Evolutionary conservation across 2,797 vertebrate genomes (phyloP), one percentile per base, ranked within the genome.

Genomic region (Sylvilagus floridanus): DNA sequence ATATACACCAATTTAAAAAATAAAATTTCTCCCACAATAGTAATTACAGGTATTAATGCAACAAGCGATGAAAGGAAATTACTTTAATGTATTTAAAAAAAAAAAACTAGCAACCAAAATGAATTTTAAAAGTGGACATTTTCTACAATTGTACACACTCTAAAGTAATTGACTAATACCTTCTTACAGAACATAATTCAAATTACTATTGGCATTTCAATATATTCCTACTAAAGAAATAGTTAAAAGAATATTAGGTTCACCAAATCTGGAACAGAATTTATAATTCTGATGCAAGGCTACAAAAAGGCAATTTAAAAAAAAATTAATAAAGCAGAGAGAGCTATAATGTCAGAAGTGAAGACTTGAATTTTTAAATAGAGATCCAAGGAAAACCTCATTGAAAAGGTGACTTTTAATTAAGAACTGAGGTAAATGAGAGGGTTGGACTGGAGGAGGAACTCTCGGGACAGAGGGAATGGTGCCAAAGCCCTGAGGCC

Each of bases 131-230:
- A 94, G 88, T 83, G 24, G 77, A 90, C 68, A 83, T 93, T 87
- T 96, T 90, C 68, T 94, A 95, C 91, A 92, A 97, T 95, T 97
- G 96, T 97, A 98, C 97, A 98, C 97, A 97, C 95, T 96, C 97
- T 97, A 98, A 98, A 98, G 97, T 98, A 98, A 97, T 93, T 86
- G 88, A 94, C 95, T 97, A 95, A 89, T 94, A 97, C 95, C 98
- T 98, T 98, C 97, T 98, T 98, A 98, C 96, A 98, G 95, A 97
- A 98, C 95, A 97, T 96, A 97, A 19, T 98, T 97, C 92, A 96
- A 98, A 98, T 90, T 96, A 96, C 85, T 97, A 94, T 96, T 98
- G 97, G 96, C 95, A 97, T 97, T 97, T 98, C 96, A 97, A 97
- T 96, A 91, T 94, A 98, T 82, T 97, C 90, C 88, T 97, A 96